Evolutionary conservation across 2,113 vertebrate genomes (phyloP).

Genomic region (Crotalus horridus): DNA sequence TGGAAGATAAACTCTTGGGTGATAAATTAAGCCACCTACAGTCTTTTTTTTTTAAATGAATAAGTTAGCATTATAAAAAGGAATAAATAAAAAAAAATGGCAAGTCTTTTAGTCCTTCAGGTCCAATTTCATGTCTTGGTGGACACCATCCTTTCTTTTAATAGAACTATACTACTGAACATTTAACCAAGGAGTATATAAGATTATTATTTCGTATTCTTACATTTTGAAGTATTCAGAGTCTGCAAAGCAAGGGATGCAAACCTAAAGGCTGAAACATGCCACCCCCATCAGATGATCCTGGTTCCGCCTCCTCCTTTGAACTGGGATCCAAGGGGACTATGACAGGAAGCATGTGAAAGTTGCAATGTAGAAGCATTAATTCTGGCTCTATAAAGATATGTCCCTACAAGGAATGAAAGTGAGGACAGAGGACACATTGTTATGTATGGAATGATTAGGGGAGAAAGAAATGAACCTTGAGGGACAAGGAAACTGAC

Average conservation of each 20-base stretch:
- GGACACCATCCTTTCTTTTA: not conserved
- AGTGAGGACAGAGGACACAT: conserved; percentile 52
- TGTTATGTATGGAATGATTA: conserved; percentile 61
- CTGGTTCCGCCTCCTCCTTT: not conserved
- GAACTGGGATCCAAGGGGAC: not conserved
- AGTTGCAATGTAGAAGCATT: conserved; percentile 56
- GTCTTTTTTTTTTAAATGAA: not conserved
- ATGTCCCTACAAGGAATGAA: conserved; percentile 46
- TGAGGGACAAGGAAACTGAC: conserved; percentile 66
- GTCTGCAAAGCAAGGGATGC: not conserved
- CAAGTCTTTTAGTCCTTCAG: not conserved
- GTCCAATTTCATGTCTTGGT: not conserved
- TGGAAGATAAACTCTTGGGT: not conserved
- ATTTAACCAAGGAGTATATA: not conserved
- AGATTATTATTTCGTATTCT: not conserved
- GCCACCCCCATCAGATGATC: not conserved
- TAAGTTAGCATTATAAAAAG: not conserved
- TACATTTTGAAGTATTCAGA: not conserved
- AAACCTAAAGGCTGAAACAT: not conserved
- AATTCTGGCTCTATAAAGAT: conserved; percentile 43
- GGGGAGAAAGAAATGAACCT: conserved; percentile 70
- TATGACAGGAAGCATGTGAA: not conserved
- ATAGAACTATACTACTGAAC: not conserved
- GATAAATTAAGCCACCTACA: not conserved
- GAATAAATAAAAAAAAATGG: not conserved